These are phyloP conservation scores for Clunio marinus DNA, from an alignment of 2,888 invertebrate species.

Conservation along the genomic window DNA sequence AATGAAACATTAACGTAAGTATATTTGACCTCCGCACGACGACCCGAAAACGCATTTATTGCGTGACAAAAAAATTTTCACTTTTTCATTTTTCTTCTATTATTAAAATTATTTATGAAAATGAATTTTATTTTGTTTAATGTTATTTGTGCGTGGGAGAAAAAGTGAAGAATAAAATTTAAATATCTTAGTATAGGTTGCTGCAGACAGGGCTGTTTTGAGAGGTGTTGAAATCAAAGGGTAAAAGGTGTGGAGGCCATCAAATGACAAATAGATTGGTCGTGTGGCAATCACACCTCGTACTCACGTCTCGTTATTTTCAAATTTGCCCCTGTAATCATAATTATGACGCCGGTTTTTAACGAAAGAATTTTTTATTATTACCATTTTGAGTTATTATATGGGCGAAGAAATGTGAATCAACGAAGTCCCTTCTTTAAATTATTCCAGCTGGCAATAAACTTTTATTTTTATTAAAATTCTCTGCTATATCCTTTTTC, in stretches of 20 bases:
- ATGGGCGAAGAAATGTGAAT: conserved; percentile 6
- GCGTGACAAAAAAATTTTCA: conserved; percentile 30
- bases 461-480: conserved; percentile 37
- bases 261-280: background rate
- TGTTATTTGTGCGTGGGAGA: background rate
- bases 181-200: background rate
- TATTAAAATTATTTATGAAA: conserved; percentile 37
- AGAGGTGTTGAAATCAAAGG: conserved; percentile 4
- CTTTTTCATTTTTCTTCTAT: background rate
- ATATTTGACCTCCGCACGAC: background rate
- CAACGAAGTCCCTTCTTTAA: conserved; percentile 14
- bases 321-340: conserved; percentile 11
- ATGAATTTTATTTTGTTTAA: conserved; percentile 10
- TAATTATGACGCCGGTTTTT: conserved; percentile 23
- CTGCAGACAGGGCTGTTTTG: background rate
- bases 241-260: background rate
- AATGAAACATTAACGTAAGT: background rate
- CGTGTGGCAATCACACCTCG: background rate
- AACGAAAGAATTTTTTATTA: conserved; percentile 28
- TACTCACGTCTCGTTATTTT: background rate
- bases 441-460: conserved; percentile 29
- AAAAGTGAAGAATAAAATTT: conserved; percentile 20
- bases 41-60: conserved; percentile 34
- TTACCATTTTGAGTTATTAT: conserved; percentile 37
- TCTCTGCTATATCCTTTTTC: background rate